A percentile compares a stretch with the other conserved stretches of the same genome.
phyloP scores from a whole-genome alignment of 92 coral and sea anemone genomes.

The Zoanthus solanderi region DNA sequence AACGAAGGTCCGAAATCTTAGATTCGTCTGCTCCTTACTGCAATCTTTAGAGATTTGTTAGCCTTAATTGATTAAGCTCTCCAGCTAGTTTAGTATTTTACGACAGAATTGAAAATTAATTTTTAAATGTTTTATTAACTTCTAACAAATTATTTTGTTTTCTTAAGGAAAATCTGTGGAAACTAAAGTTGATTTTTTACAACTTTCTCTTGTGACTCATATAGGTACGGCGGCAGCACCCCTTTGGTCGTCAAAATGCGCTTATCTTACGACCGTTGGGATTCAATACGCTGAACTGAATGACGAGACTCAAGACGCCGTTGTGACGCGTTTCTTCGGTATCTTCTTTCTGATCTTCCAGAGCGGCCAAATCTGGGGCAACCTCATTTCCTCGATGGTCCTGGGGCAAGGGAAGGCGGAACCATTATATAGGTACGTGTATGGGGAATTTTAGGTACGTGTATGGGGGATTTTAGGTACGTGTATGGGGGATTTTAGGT shows the following conservation, averaged over 20 bases:
- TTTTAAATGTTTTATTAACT: no score
- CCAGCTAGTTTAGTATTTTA: no score
- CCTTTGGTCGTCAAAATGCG: slow-evolving; percentile 86
- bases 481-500: no score
- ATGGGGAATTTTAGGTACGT: no score
- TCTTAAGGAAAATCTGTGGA: no score
- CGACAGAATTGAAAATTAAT: no score
- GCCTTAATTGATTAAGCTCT: no score
- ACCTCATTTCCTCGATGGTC: slow-evolving; percentile 78
- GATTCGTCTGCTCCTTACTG: no score
- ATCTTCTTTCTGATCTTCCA: slow-evolving; percentile 80
- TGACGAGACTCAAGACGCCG: slow-evolving; percentile 67
- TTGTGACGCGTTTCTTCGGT: slow-evolving; percentile 82
- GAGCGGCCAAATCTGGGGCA: slow-evolving; percentile 85
- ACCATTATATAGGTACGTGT: slow-evolving; percentile 42
- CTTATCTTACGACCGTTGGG: slow-evolving; percentile 83
- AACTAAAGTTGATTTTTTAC: neutral
- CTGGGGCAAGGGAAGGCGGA: slow-evolving; percentile 65
- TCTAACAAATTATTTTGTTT: no score
- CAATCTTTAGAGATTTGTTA: no score
- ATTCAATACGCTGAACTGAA: slow-evolving; percentile 73
- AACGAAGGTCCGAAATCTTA: no score
- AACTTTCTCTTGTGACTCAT: neutral
- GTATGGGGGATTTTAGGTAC: no score
- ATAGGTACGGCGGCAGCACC: slow-evolving; percentile 87